Conservation (phyloP, 2,888 invertebrate species). For the Pseudeuparius sepicola region DNA sequence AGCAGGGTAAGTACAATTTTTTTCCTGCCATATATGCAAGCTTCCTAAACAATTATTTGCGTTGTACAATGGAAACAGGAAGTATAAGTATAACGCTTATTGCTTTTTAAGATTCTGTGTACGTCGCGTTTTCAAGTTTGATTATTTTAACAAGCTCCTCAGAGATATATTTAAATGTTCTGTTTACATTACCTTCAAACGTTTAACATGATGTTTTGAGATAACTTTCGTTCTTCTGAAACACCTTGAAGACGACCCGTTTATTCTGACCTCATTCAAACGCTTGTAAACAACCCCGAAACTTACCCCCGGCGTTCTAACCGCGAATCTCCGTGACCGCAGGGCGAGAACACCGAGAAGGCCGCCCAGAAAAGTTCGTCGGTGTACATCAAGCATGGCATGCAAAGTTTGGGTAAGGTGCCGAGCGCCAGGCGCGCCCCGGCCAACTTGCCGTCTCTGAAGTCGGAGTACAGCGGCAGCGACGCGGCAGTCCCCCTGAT, state of each 20-base stretch:
- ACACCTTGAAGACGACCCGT: too few relatives aligned
- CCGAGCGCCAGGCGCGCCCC: constrained; percentile 96
- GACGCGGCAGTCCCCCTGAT: constrained; percentile 70
- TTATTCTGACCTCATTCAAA: too few relatives aligned
- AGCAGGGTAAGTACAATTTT: constrained; percentile 56
- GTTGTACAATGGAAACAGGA: constrained; percentile 5
- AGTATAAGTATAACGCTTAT: constrained; percentile 1
- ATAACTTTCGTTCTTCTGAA: too few relatives aligned
- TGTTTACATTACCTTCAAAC: too few relatives aligned
- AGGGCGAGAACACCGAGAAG: constrained; percentile 83
- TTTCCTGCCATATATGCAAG: neutral
- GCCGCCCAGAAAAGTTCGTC: constrained; percentile 81
- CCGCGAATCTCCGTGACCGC: too few relatives aligned
- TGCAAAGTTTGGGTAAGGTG: constrained; percentile 99
- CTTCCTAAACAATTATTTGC: constrained; percentile 5
- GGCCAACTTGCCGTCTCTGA: constrained; percentile 97
- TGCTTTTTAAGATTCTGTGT: neutral
- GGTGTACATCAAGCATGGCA: constrained; percentile 92
- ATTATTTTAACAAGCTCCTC: too few relatives aligned
- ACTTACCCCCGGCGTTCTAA: too few relatives aligned
- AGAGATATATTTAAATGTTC: too few relatives aligned
- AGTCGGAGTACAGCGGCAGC: constrained; percentile 82
- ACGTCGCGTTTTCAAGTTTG: too few relatives aligned
- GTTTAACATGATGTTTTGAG: too few relatives aligned
- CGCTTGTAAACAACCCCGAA: too few relatives aligned